Conservation (phyloP, 2,797 vertebrate genomes). For the Microtus obscurus region DNA sequence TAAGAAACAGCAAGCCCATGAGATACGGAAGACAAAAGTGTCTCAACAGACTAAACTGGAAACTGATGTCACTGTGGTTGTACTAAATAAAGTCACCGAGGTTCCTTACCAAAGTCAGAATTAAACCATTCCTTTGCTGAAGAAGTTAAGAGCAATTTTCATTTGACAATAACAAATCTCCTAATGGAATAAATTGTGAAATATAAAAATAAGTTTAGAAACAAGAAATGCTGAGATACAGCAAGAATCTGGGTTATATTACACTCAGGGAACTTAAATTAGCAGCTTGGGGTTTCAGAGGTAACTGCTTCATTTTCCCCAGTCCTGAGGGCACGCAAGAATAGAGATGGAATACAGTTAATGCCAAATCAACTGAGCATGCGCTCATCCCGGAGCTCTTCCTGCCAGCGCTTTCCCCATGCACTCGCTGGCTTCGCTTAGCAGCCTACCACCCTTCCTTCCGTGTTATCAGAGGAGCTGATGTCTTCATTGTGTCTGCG, state of each 20-base stretch:
- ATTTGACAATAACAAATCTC: background rate
- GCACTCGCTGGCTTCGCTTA: background rate
- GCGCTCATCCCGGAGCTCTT: background rate
- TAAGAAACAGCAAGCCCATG: background rate
- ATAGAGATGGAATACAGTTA: background rate
- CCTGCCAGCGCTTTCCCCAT: fast-evolving
- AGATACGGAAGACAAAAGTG: background rate
- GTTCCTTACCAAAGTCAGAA: background rate
- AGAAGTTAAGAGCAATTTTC: background rate
- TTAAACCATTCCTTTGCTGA: background rate
- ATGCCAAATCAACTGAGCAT: background rate
- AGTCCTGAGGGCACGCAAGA: background rate
- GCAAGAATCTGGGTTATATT: conserved; percentile 29
- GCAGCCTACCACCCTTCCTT: background rate
- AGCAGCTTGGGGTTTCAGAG: background rate
- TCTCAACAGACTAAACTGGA: background rate
- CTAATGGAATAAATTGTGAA: background rate
- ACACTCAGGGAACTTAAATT: background rate
- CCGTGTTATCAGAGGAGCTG: background rate
- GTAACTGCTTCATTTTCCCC: background rate
- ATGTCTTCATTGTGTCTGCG: background rate
- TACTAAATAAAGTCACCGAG: background rate
- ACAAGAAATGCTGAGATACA: background rate
- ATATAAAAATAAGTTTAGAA: background rate
- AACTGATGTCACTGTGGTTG: background rate